Percentiles rank a stretch among this genome's conserved stretches.
Evolutionary conservation across 2,888 invertebrate species (phyloP).

Genomic region (Schizotus pectinicornis): DNA sequence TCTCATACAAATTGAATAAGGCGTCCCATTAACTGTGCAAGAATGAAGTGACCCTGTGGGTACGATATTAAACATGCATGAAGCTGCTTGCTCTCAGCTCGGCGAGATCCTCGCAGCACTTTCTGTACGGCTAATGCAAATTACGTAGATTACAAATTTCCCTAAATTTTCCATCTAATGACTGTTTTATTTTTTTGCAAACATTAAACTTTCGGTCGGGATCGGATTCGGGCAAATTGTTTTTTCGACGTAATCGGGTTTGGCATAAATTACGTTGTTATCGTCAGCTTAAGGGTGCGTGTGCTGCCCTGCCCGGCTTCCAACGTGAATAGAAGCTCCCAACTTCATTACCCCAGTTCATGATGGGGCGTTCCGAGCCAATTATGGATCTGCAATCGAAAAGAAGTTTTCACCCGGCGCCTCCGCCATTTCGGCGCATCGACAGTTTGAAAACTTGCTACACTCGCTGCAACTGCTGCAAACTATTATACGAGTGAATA

Average conservation of each 20-base stretch:
- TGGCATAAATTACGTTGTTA: constrained; percentile 20
- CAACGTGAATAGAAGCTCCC: too few species aligned
- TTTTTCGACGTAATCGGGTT: constrained; percentile 34
- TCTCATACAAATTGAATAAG: constrained; percentile 55
- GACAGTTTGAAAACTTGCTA: too few species aligned
- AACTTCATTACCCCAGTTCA: too few species aligned
- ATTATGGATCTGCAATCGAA: too few species aligned
- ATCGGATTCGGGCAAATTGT: constrained; percentile 27
- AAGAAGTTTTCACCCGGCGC: too few species aligned
- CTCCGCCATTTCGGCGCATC: too few species aligned
- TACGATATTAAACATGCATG: constrained; percentile 55
- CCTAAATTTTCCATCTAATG: constrained; percentile 29
- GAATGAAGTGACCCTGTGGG: constrained; percentile 55
- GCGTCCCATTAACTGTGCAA: constrained; percentile 51
- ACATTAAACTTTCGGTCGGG: constrained; percentile 19
- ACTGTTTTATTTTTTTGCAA: constrained; percentile 32
- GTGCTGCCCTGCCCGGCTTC: too few species aligned
- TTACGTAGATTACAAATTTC: constrained; percentile 37
- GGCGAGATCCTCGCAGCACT: constrained; percentile 17
- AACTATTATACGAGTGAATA: too few species aligned
- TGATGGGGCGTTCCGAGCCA: too few species aligned
- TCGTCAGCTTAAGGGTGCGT: not conserved
- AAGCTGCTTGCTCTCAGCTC: constrained; percentile 33
- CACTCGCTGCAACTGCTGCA: too few species aligned
- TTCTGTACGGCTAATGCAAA: constrained; percentile 35